These are phyloP conservation scores for Drosophila vallismaia DNA, from an alignment of 2,888 invertebrate genomes.

Conservation along the genomic window DNA sequence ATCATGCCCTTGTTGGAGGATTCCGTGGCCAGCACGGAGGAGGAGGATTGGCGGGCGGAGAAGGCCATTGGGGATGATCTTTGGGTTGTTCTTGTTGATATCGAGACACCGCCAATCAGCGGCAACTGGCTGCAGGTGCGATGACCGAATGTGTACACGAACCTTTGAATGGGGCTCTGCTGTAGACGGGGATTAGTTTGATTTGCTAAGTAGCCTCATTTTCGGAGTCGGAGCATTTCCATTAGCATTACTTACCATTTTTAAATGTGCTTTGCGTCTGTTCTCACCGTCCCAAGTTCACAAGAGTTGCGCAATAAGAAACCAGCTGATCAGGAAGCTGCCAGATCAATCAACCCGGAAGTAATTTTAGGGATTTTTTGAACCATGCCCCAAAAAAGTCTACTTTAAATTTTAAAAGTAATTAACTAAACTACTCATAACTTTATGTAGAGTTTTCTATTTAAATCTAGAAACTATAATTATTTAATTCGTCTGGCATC, in stretches of 20 bases:
- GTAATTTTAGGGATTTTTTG: neutral
- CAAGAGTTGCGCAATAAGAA: constrained; percentile 75
- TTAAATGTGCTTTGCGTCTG: constrained; percentile 35
- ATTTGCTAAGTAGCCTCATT: constrained; percentile 34
- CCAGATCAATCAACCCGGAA: constrained; percentile 34
- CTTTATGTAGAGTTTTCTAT: no score
- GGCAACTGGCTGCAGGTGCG: constrained; percentile 65
- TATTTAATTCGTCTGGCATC: neutral
- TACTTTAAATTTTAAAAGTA: no score
- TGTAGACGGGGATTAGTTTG: constrained; percentile 31
- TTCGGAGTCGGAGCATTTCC: neutral
- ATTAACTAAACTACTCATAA: no score
- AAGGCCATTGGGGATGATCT: constrained; percentile 45
- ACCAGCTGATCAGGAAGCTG: constrained; percentile 42
- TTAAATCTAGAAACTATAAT: neutral
- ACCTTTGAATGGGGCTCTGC: constrained; percentile 76
- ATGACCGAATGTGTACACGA: constrained; percentile 72
- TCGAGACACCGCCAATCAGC: constrained; percentile 42
- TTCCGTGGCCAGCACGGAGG: constrained; percentile 81
- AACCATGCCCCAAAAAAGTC: neutral
- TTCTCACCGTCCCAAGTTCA: constrained; percentile 34
- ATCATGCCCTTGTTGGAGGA: constrained; percentile 86
- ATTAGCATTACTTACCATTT: constrained; percentile 72
- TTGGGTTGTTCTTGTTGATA: constrained; percentile 35
- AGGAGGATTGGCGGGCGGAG: constrained; percentile 62